Conservation (phyloP, 37 sponge, comb jelly and placozoan species). For the Ianthella basta region DNA sequence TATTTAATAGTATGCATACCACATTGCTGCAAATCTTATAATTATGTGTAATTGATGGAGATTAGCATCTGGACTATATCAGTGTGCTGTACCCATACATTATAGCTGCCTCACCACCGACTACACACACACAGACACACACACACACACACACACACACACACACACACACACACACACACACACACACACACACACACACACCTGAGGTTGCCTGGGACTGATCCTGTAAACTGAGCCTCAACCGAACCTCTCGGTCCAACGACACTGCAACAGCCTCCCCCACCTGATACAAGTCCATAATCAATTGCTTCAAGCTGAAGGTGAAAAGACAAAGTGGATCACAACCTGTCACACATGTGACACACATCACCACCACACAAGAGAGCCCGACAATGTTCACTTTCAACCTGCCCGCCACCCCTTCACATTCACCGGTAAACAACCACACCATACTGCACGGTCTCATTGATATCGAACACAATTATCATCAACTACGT, state of each 20-base stretch:
- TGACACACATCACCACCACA: background rate
- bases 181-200: conserved; percentile 18
- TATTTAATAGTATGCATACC: too few species aligned
- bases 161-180: conserved; percentile 25
- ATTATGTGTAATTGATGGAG: too few species aligned
- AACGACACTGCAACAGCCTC: background rate
- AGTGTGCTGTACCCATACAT: too few species aligned
- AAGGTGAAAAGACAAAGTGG: too few species aligned
- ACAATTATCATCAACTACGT: too few species aligned
- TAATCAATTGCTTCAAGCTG: too few species aligned
- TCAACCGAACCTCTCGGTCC: background rate
- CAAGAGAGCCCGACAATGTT: background rate
- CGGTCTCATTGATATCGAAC: too few species aligned
- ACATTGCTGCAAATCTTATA: too few species aligned
- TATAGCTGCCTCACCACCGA: too few species aligned
- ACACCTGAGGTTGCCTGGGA: conserved; percentile 24
- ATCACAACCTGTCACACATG: too few species aligned
- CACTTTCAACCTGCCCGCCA: background rate
- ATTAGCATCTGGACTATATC: too few species aligned
- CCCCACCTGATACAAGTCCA: background rate
- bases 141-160: conserved; percentile 21
- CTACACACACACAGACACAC: conserved; percentile 24
- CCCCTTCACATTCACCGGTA: background rate
- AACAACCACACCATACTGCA: background rate
- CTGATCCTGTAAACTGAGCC: conserved; percentile 17